Evolutionary conservation across 2,797 vertebrate species (phyloP).

Genomic region (Ataeniobius toweri): DNA sequence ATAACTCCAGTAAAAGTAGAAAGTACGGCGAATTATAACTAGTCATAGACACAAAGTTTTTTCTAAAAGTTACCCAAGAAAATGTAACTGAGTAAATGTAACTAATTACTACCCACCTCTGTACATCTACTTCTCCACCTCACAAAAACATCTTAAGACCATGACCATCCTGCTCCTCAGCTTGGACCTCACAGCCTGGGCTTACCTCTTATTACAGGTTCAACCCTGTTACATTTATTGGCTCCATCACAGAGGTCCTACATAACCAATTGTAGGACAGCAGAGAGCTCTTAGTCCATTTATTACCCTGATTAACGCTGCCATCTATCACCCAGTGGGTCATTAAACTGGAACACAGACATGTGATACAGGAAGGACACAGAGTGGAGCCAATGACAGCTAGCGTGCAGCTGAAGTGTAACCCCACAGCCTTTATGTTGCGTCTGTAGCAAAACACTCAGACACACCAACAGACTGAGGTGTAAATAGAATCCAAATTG

Average conservation of each 20-base stretch:
- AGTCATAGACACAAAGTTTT: too few relatives aligned
- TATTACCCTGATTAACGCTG: slow-evolving; percentile 59
- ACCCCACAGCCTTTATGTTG: neutral
- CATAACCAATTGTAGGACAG: slow-evolving; percentile 55
- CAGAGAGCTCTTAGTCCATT: slow-evolving; percentile 54
- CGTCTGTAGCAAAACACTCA: neutral
- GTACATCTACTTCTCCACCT: neutral
- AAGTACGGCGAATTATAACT: too few relatives aligned
- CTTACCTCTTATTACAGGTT: slow-evolving; percentile 8
- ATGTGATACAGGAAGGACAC: slow-evolving; percentile 18
- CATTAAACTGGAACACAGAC: slow-evolving; percentile 38
- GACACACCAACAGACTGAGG: neutral
- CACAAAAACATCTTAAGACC: neutral
- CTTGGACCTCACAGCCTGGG: neutral
- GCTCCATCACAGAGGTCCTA: slow-evolving; percentile 42
- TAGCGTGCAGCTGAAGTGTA: neutral
- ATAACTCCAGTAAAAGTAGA: too few relatives aligned
- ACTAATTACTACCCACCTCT: too few relatives aligned
- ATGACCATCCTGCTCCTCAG: too few relatives aligned
- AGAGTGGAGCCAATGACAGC: neutral
- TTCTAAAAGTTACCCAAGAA: too few relatives aligned
- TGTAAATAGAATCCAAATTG: slow-evolving; percentile 7
- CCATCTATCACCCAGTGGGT: slow-evolving; percentile 55
- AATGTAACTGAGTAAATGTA: too few relatives aligned
- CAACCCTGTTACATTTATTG: slow-evolving; percentile 32